Percentiles rank a stretch among this genome's conserved stretches.
Evolutionary conservation across 2,888 invertebrate genomes (phyloP).

Genomic region (Chloromyia formosa): DNA sequence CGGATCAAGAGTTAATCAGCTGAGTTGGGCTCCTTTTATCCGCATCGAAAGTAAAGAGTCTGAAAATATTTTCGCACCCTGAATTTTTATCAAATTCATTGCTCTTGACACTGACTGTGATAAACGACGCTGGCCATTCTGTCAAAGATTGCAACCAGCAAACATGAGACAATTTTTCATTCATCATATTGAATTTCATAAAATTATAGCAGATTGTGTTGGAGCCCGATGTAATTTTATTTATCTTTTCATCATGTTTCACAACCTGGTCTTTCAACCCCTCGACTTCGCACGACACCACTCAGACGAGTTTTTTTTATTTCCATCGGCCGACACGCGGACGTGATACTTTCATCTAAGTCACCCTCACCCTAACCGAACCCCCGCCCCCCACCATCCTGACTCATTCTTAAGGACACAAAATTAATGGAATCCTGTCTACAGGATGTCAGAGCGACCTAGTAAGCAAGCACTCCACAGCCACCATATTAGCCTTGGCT

Average conservation of each 20-base stretch:
- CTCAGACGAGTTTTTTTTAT: no score
- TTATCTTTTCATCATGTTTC: background rate
- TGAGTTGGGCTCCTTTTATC: no score
- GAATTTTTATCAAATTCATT: background rate
- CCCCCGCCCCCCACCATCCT: background rate
- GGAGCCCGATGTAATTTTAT: background rate
- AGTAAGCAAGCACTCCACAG: background rate
- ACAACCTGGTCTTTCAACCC: background rate
- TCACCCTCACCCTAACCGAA: background rate
- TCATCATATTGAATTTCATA: background rate
- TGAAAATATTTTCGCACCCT: no score
- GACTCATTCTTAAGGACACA: conserved; percentile 3
- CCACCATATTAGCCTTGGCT: background rate
- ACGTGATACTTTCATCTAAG: background rate
- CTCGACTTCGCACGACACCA: no score
- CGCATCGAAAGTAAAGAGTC: no score
- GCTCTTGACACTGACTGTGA: background rate
- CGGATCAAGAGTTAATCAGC: no score
- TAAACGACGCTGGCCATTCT: background rate
- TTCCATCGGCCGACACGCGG: background rate
- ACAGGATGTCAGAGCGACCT: conserved; percentile 27
- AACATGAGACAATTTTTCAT: background rate
- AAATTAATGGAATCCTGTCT: conserved; percentile 42
- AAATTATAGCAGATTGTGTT: conserved; percentile 8
- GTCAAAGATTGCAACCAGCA: background rate